A percentile compares a stretch with the other conserved stretches of the same genome.
phyloP scores from a whole-genome alignment of 2,113 vertebrate genomes.

The Datnioides undecimradiatus region DNA sequence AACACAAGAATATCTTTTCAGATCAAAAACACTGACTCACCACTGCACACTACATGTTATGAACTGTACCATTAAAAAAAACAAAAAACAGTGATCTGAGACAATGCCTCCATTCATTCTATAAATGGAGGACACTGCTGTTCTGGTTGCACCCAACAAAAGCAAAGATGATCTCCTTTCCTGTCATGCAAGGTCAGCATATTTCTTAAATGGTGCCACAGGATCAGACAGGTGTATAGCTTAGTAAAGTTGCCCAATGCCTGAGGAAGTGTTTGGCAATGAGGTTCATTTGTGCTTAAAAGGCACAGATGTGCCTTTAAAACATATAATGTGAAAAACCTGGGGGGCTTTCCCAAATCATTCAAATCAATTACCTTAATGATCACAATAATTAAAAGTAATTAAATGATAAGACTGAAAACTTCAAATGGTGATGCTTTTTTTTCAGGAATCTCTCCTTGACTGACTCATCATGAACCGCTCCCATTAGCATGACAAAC shows the following conservation, averaged over 20 bases:
- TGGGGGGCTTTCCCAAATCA: background rate
- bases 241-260: background rate
- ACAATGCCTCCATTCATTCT: background rate
- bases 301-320: background rate
- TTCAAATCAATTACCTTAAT: too few species aligned
- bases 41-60: background rate
- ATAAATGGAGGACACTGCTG: background rate
- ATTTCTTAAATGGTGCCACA: background rate
- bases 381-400: too few species aligned
- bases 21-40: constrained; percentile 41
- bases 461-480: constrained; percentile 21
- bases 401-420: too few species aligned
- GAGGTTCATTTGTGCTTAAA: background rate
- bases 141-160: background rate
- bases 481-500: constrained; percentile 60
- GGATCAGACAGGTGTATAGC: constrained; percentile 9
- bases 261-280: background rate
- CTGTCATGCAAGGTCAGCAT: constrained; percentile 10
- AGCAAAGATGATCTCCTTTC: background rate
- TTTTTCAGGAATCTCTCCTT: constrained; percentile 29
- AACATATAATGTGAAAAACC: background rate
- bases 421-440: background rate
- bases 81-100: background rate
- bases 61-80: constrained; percentile 12
- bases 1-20: background rate